phyloP scores from a whole-genome alignment of 2,797 vertebrate genomes.

The Parauchenoglanis punctatus region DNA sequence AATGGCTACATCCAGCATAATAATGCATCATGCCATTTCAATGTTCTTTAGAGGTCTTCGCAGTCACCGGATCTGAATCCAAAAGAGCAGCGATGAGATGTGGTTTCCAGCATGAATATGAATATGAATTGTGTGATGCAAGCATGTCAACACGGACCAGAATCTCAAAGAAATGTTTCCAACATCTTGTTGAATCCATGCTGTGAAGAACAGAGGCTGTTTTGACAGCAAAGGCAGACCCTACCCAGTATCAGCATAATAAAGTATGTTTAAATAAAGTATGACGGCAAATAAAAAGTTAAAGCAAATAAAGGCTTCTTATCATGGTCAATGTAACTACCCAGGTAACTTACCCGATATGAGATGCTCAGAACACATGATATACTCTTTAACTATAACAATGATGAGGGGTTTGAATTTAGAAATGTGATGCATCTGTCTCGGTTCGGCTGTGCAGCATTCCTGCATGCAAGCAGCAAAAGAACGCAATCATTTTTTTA shows the following conservation, averaged over 20 bases:
- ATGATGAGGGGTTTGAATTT: slow-evolving; percentile 34
- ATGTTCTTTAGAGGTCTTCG: too few species aligned
- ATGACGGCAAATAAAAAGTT: too few species aligned
- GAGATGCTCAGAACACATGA: background rate
- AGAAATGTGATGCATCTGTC: slow-evolving; percentile 42
- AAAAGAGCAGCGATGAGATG: too few species aligned
- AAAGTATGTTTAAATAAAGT: background rate
- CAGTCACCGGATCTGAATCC: too few species aligned
- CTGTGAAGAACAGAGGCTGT: too few species aligned
- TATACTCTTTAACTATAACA: slow-evolving; percentile 24
- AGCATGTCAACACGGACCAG: too few species aligned
- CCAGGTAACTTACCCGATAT: background rate
- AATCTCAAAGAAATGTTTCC: too few species aligned
- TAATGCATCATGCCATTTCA: too few species aligned
- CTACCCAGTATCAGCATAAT: background rate
- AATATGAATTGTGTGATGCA: too few species aligned
- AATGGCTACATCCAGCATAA: too few species aligned
- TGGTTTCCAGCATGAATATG: too few species aligned
- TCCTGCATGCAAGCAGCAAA: background rate
- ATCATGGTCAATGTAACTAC: background rate
- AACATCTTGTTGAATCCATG: too few species aligned
- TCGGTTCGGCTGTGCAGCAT: background rate
- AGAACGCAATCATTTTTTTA: background rate
- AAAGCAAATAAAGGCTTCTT: background rate
- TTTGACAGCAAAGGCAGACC: background rate